A percentile compares a stretch with the other conserved stretches of the same genome.
phyloP scores from a whole-genome alignment of 2,888 invertebrate species.

The Rhaphigaster nebulosa region DNA sequence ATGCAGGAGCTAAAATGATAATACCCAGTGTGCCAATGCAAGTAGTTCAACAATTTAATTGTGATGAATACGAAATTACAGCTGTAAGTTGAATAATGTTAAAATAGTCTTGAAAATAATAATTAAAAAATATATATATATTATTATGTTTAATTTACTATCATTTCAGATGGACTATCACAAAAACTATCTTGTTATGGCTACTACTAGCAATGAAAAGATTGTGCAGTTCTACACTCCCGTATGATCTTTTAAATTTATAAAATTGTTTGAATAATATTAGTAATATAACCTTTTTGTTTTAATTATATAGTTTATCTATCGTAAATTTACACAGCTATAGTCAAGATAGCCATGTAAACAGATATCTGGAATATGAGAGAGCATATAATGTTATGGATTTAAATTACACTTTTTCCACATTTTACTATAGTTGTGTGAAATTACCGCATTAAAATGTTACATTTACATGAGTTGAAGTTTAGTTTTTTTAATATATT shows the following conservation, averaged over 20 bases:
- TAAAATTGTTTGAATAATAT: no score
- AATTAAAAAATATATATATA: not conserved
- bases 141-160: not conserved
- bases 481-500: not conserved
- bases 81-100: constrained; percentile 2
- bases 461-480: not conserved
- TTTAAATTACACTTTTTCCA: not conserved
- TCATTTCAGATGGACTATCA: not conserved
- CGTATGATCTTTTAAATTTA: not conserved
- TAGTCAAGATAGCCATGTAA: not conserved
- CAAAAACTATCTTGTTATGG: not conserved
- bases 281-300: not conserved
- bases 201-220: not conserved
- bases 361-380: not conserved
- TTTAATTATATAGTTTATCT: not conserved
- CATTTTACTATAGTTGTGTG: not conserved
- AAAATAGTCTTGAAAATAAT: not conserved
- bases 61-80: not conserved
- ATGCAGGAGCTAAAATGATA: constrained; percentile 1
- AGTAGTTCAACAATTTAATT: not conserved
- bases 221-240: not conserved
- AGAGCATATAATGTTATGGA: not conserved
- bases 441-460: not conserved
- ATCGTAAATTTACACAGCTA: not conserved
- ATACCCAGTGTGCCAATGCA: not conserved